Base-by-base conservation (phyloP, 2,797 vertebrate genomes). In the Centropyge bicolor region DNA sequence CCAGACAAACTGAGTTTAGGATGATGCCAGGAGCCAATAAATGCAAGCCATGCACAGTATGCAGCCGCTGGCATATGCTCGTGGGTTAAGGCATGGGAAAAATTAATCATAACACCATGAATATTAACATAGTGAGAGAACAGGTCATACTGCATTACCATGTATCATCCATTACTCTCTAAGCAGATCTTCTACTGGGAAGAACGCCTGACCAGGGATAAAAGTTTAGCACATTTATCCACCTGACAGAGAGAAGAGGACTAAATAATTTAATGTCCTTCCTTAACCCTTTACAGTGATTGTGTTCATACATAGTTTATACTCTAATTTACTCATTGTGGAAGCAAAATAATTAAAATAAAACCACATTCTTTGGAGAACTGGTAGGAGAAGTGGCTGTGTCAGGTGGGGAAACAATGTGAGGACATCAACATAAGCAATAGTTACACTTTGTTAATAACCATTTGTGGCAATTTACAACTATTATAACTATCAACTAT, bases 21-120 rank as follows among this genome's bases (percentile, higher is more conserved):
- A 81, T 75, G 87, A 87, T 79, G 87, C 86, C 74, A 73, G 73
- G 61, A 87, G 78, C 69, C 85, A 83, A 88, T 85, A 90, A 94
- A 91, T 82, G 84, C 55, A 87, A 87, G 75, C 56, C 48, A 84
- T 57, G 84, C 84, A 86, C 88, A 86, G 82, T 79, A 66, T 82
- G 89, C 82, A 78, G 85, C 89, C 76, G n/a, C 69, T 85, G 81
- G 88, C 82, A 91, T 84, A 86, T 76, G 86, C 86, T 89, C 64
- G 79, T 89, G 81, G 83, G 82, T 86, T 82, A 88, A 86, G 85
- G 81, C 81, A 92, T 85, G 86, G 88, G 75, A 89, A 76, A 93
- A 91, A 95, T 94, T 93, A 93, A 94, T 95, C 92, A 94, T 89
- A 92, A 91, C 90, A 89, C 78, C 89, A 91, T 93, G 87, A 93